Evolutionary conservation across 2,888 invertebrate genomes (phyloP).

Genomic region (Helleia helle): DNA sequence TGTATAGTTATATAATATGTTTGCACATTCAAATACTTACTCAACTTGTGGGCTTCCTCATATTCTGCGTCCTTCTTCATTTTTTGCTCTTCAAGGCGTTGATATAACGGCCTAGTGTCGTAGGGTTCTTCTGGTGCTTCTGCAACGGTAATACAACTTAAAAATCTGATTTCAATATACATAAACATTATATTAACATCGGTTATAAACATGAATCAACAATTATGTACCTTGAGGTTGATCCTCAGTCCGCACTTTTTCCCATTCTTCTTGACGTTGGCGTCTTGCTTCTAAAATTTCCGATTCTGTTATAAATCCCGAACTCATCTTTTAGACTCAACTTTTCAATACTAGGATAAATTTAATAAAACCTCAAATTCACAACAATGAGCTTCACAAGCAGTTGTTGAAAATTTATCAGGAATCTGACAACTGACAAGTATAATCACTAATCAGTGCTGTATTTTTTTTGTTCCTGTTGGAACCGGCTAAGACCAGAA

Average conservation of each 20-base stretch:
- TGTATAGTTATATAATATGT: too few species aligned
- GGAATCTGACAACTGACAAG: too few species aligned
- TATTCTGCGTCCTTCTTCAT: conserved; percentile 93
- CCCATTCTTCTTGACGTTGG: conserved; percentile 96
- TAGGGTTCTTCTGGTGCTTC: conserved; percentile 89
- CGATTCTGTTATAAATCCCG: conserved; percentile 91
- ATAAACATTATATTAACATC: too few species aligned
- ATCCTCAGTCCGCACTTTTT: conserved; percentile 91
- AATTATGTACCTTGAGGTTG: conserved; percentile 92
- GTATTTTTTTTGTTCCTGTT: too few species aligned
- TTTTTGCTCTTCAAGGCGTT: conserved; percentile 93
- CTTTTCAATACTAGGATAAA: not conserved
- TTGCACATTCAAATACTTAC: too few species aligned
- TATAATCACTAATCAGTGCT: too few species aligned
- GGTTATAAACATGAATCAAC: too few species aligned
- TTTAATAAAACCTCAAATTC: not conserved
- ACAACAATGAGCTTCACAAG: not conserved
- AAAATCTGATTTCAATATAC: too few species aligned
- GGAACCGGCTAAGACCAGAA: too few species aligned
- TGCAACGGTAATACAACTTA: too few species aligned
- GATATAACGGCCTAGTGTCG: conserved; percentile 91
- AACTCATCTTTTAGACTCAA: conserved; percentile 78
- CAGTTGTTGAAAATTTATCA: not conserved
- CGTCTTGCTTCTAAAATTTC: conserved; percentile 88
- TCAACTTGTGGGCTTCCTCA: conserved; percentile 96